Base-by-base conservation (phyloP, 1,140 invertebrate genomes). In the Anastrepha obliqua region DNA sequence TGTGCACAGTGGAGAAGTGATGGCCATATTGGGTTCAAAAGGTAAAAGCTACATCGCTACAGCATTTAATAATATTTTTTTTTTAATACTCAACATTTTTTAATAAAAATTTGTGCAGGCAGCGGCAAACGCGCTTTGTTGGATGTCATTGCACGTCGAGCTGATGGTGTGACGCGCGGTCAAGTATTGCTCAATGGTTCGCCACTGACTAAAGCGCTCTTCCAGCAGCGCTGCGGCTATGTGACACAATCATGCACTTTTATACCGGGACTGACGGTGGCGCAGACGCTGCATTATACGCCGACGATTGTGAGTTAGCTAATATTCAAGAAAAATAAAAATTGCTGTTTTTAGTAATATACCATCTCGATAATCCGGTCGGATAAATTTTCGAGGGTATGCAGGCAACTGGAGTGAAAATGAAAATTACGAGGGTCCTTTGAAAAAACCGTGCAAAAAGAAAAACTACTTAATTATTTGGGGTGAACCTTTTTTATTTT, bases 11-110 rank as follows among this genome's bases (percentile, higher is more conserved):
- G 97, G 97, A 15, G 98, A 98, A 94, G 97, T 99, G 62, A 96
- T 98, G 90, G 98, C 98, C 29, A 96, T 99, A 88, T 94, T 99
- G 8, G 98, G 98, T 8, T 98, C 97, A 0, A 99, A 98, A 95
- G 98, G 97, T 95, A 92, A 86, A 29, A 1, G 29, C 29, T 39
- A 8, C 39, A 44, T 15, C 17, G 39, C 0, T 74, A 47, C 0
- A 7, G 4, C 17, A 74, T 4, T 62, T 62, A 3, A 51, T 29
- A 29, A 29, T 29, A 29, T 29, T 29, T 29, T 29, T 29, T 29
- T 29, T 29, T 9, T 29, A 74, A 15, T 74, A 4, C 29, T 74
- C n/a, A 6, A 67, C 1, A 7, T 20, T 67, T 67, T 6, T 67
- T 74, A 39, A 15, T 55, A 74, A 74, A 2, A 87, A 47, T 85